Conservation (phyloP, 2,113 vertebrate species). For the Merops nubicus region DNA sequence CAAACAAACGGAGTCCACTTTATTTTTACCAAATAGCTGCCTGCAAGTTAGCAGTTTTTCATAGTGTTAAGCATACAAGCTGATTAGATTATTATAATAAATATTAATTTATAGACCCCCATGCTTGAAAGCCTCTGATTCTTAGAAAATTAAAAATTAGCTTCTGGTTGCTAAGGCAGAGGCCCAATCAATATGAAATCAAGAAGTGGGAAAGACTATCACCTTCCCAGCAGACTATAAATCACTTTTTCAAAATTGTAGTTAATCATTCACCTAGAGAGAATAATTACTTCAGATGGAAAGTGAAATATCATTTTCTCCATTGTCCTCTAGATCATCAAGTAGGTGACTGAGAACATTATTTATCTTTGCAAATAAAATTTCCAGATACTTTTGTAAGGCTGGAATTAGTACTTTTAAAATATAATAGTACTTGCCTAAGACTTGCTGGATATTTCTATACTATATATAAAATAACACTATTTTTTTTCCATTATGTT, state of each 20-base stretch:
- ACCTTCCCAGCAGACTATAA: conserved; percentile 33
- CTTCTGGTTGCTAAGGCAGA: conserved; percentile 31
- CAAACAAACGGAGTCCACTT: neutral
- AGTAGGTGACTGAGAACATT: neutral
- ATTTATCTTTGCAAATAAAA: neutral
- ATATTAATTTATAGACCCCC: conserved; percentile 24
- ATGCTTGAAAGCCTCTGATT: conserved; percentile 13
- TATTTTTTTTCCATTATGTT: neutral
- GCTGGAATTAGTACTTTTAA: conserved; percentile 23
- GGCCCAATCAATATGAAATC: conserved; percentile 54
- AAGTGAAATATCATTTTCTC: conserved; percentile 26
- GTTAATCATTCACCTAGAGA: conserved; percentile 52
- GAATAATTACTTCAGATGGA: conserved; percentile 25
- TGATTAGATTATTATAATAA: conserved; percentile 46
- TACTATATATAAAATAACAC: neutral
- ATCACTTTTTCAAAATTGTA: conserved; percentile 38
- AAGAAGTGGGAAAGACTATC: conserved; percentile 28
- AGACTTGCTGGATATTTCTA: conserved; percentile 11
- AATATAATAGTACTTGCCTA: neutral
- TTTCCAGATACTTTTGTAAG: neutral
- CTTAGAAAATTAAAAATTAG: conserved; percentile 46
- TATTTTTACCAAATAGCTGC: neutral
- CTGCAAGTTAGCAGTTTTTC: neutral
- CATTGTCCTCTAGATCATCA: conserved; percentile 21
- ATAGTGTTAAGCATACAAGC: neutral